Conservation (phyloP, 2,888 invertebrate genomes). For the Nemapogon koenigi region DNA sequence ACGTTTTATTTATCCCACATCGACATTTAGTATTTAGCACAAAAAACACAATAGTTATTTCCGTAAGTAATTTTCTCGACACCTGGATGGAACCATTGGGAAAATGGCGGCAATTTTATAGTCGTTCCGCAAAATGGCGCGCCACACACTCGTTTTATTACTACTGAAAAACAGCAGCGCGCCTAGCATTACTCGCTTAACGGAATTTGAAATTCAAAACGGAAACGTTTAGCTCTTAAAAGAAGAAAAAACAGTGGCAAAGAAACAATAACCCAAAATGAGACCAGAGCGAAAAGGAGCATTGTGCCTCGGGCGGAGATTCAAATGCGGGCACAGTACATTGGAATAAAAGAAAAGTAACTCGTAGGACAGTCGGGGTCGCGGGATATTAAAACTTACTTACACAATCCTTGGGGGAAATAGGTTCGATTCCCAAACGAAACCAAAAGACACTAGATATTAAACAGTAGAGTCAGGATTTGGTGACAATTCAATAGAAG, state of each 20-base stretch:
- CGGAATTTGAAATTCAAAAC: slow-evolving; percentile 8
- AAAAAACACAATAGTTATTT: no score
- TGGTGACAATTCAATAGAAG: no score
- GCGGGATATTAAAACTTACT: background rate
- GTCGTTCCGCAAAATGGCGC: background rate
- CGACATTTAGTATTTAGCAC: no score
- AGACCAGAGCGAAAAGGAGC: slow-evolving; percentile 3
- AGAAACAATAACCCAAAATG: slow-evolving; percentile 3
- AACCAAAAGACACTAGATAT: no score
- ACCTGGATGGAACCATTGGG: background rate
- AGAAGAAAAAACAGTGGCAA: slow-evolving; percentile 1
- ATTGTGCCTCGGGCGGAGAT: slow-evolving; percentile 4
- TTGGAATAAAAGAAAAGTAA: background rate
- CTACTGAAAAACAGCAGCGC: background rate
- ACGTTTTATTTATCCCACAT: no score
- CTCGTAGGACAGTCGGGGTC: background rate
- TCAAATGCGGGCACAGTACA: background rate
- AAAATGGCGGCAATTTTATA: slow-evolving; percentile 2
- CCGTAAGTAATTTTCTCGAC: no score
- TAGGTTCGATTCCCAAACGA: no score
- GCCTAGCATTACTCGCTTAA: slow-evolving; percentile 1
- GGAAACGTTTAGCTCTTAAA: slow-evolving; percentile 3
- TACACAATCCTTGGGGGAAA: no score
- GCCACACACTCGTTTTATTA: slow-evolving; percentile 4
- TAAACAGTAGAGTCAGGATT: no score